These are phyloP conservation scores for Ictalurus punctatus DNA, from an alignment of 2,113 vertebrate genomes.

Conservation along the genomic window DNA sequence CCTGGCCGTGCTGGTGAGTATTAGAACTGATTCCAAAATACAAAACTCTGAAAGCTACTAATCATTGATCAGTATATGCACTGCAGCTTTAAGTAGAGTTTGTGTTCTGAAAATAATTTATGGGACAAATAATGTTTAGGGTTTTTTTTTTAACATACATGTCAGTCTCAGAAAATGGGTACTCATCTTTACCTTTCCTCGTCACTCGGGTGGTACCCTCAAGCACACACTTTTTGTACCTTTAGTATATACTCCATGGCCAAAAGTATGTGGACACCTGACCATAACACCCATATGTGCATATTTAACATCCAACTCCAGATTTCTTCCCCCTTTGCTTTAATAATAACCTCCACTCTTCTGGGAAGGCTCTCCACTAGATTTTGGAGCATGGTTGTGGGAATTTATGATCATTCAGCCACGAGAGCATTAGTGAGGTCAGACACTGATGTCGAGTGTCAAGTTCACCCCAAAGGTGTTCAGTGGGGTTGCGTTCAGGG, in stretches of 20 bases:
- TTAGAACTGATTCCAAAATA: neutral
- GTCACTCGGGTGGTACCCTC: neutral
- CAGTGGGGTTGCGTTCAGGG: neutral
- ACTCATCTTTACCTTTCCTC: neutral
- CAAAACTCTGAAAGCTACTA: neutral
- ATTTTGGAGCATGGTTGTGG: neutral
- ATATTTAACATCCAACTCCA: neutral
- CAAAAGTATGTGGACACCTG: neutral
- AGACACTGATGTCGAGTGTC: neutral
- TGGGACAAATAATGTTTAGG: neutral
- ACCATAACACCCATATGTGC: neutral
- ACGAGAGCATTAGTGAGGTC: neutral
- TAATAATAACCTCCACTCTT: neutral
- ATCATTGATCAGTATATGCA: neutral
- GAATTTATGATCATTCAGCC: neutral
- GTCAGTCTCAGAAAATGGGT: neutral
- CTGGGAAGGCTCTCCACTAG: neutral
- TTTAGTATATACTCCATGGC: neutral
- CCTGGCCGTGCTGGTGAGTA: slow-evolving; percentile 77
- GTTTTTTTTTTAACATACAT: neutral
- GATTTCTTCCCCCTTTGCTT: neutral
- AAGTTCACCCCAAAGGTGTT: neutral
- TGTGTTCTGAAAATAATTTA: neutral
- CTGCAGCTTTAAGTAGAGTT: neutral
- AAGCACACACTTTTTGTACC: neutral